phyloP scores from a whole-genome alignment of 2,113 vertebrate species.

The Neogobius melanostomus region DNA sequence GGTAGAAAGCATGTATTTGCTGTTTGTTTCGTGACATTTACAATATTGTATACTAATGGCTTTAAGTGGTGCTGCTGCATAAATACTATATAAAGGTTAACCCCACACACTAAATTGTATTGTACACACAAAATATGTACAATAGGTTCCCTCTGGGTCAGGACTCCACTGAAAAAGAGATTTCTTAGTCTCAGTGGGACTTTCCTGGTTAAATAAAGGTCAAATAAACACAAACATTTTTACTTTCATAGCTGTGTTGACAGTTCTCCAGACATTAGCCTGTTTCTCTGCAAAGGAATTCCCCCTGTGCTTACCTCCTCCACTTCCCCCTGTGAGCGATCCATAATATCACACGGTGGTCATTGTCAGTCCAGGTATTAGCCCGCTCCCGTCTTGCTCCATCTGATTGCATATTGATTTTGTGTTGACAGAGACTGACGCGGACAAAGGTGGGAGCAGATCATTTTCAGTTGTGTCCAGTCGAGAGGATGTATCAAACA shows the following conservation, averaged over 20 bases:
- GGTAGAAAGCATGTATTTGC: no score
- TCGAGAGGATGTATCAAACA: constrained; percentile 1
- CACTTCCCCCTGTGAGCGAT: background rate
- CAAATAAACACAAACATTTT: no score
- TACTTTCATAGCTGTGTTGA: constrained; percentile 24
- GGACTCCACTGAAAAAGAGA: no score
- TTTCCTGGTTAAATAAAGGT: no score
- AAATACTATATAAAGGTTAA: no score
- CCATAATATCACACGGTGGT: constrained; percentile 9
- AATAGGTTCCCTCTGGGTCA: no score
- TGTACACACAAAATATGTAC: no score
- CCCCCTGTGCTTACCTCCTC: constrained; percentile 1
- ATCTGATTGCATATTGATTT: constrained; percentile 53
- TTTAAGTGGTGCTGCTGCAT: no score
- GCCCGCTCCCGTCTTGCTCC: constrained; percentile 18
- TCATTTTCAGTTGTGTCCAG: constrained; percentile 27
- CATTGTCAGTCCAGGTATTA: constrained; percentile 36
- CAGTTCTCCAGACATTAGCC: constrained; percentile 40
- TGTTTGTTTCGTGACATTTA: no score
- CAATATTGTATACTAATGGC: no score
- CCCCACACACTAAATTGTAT: no score
- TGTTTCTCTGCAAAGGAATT: background rate
- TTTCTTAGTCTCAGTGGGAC: no score
- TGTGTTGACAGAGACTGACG: constrained; percentile 32
- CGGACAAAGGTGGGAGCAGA: constrained; percentile 5